Evolutionary conservation across 2,797 vertebrate genomes (phyloP).

Genomic region (Amblyraja radiata): DNA sequence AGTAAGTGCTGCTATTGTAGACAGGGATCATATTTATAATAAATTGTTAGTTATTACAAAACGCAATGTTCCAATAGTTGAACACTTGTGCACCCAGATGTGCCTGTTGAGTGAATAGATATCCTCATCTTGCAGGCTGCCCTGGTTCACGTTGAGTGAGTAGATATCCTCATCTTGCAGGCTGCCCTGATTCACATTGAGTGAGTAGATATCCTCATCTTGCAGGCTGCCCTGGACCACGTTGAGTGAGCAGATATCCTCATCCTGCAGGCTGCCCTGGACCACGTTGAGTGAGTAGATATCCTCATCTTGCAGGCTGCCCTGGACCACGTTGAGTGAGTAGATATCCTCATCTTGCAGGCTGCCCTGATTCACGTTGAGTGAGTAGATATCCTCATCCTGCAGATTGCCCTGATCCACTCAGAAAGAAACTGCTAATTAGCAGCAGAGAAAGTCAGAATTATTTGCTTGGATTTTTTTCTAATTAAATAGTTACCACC

Average conservation of each 20-base stretch:
- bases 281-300: neutral
- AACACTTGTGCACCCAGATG: neutral
- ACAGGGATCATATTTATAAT: neutral
- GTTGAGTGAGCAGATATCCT: neutral
- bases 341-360: too few species aligned
- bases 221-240: too few species aligned
- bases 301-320: too few species aligned
- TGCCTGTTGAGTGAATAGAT: neutral
- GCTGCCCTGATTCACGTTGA: too few species aligned
- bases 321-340: too few species aligned
- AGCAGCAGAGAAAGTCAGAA: neutral
- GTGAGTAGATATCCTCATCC: neutral
- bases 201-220: neutral
- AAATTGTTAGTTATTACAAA: neutral
- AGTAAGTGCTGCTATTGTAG: neutral
- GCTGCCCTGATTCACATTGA: neutral
- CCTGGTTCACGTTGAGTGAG: neutral
- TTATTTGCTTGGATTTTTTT: slow-evolving; percentile 11
- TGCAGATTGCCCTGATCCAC: neutral
- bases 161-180: neutral
- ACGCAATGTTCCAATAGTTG: neutral
- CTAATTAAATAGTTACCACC: neutral
- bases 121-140: too few species aligned
- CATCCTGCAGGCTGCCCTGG: neutral
- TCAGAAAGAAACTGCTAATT: neutral